Evolutionary conservation across 1,140 invertebrate genomes (phyloP).

Genomic region (Daktulosphaira vitifoliae): DNA sequence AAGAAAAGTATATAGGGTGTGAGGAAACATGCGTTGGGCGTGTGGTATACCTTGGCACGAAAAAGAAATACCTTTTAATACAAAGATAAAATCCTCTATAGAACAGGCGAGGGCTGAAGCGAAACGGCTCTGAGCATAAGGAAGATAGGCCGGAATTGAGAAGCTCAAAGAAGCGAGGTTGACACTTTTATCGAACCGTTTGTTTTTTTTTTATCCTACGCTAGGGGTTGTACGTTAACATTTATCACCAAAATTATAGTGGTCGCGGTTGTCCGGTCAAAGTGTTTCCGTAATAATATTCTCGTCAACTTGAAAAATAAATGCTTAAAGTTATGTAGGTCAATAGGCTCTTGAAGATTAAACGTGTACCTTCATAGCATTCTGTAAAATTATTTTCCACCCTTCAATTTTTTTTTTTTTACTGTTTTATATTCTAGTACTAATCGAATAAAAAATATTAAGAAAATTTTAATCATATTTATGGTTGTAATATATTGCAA

Average conservation of each 20-base stretch:
- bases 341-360: too few relatives aligned
- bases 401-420: too few relatives aligned
- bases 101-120: background rate
- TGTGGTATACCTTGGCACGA: background rate
- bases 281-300: too few relatives aligned
- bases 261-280: background rate
- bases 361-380: too few relatives aligned
- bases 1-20: background rate
- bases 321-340: too few relatives aligned
- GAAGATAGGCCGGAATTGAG: background rate
- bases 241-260: constrained; percentile 17
- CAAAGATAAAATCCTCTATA: constrained; percentile 3
- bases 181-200: constrained; percentile 28
- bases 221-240: background rate
- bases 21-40: background rate
- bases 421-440: too few relatives aligned
- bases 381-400: too few relatives aligned
- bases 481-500: too few relatives aligned
- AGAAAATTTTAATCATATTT: too few relatives aligned
- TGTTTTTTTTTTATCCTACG: constrained; percentile 1
- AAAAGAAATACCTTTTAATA: background rate
- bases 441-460: too few relatives aligned
- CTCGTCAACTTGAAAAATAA: too few relatives aligned
- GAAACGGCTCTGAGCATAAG: background rate
- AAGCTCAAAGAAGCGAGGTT: background rate